These are phyloP conservation scores for Okamejei kenojei DNA, from an alignment of 2,797 vertebrate genomes.

Conservation along the genomic window DNA sequence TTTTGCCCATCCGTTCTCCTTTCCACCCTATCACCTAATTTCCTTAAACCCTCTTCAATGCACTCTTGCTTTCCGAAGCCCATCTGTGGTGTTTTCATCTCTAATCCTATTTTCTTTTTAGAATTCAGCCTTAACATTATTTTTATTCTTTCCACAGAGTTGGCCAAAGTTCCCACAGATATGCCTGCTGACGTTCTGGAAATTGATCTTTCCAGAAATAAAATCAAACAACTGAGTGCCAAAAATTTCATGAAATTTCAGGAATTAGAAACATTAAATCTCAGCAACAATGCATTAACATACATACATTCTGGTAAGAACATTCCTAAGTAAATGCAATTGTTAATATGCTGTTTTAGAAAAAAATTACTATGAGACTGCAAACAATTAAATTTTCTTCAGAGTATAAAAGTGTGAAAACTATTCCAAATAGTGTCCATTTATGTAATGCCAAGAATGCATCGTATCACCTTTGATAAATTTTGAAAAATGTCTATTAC, in stretches of 20 bases:
- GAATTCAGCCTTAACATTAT: constrained; percentile 38
- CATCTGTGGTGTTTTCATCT: too few species aligned
- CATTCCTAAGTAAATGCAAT: not conserved
- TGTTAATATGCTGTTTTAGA: not conserved
- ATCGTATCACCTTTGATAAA: not conserved
- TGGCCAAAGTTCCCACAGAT: constrained; percentile 75
- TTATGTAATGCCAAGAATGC: not conserved
- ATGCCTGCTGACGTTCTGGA: constrained; percentile 80
- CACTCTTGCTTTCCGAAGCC: too few species aligned
- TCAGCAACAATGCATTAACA: constrained; percentile 78
- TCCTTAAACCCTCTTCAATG: not conserved
- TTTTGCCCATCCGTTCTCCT: not conserved
- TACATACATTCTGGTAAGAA: constrained; percentile 78
- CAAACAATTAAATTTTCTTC: not conserved
- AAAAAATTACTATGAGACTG: not conserved
- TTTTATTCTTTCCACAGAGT: constrained; percentile 57
- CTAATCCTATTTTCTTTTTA: too few species aligned
- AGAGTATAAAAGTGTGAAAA: not conserved
- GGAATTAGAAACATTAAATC: constrained; percentile 83
- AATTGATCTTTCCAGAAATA: constrained; percentile 84
- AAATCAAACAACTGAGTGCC: constrained; percentile 75
- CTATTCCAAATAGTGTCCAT: not conserved
- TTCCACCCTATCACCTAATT: not conserved
- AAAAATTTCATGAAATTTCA: constrained; percentile 80
- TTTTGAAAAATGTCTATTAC: not conserved